Evolutionary conservation across 2,113 vertebrate species (phyloP), one percentile per base, ranked within the genome.

Genomic region (Pelusios castaneus): DNA sequence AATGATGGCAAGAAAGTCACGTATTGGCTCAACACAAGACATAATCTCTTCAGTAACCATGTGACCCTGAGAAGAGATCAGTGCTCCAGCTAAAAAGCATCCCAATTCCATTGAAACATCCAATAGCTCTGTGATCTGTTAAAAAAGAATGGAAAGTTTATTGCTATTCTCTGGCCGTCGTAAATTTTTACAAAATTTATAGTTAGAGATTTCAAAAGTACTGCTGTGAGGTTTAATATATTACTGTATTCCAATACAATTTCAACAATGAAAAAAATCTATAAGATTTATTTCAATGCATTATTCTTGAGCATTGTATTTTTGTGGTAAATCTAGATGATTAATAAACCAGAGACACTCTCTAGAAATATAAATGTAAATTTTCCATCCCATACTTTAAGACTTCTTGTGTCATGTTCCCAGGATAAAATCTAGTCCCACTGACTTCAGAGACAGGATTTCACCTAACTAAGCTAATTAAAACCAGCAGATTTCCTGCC

Each of bases 91-190:
- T 96, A 99, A 98, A 97, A 99, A 99, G 95, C 99, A 99, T 94
- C 99, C 99, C 55, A 99, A 97, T 97, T 99, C 99, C 99, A 99
- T 99, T 47, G 99, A 99, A 93, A 99, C 97, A 51, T 98, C 98
- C 96, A 99, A 91, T 85, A 99, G 97, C 88, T 99, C 99, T 10
- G 99, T 99, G 80, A 99, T 97, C 99, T 99, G 92, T 89, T 75
- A 88, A 80, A 86, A 52, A 89, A 86, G 21, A 95, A 95, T 38
- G 96, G 80, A 55, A 45, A 73, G 79, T 89, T 79, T 84, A 38
- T 87, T 82, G 47, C 67, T 82, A 21, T 88, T 90, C 63, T 87
- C 38, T 52, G 80, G 24, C 54, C 2, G 2, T 13, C 55, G 60
- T 45, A 54, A 87, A 43, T 91, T 80, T 5, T 91, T 12, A 76